phyloP scores from a whole-genome alignment of 2,113 vertebrate species.

The Tauraco erythrolophus region DNA sequence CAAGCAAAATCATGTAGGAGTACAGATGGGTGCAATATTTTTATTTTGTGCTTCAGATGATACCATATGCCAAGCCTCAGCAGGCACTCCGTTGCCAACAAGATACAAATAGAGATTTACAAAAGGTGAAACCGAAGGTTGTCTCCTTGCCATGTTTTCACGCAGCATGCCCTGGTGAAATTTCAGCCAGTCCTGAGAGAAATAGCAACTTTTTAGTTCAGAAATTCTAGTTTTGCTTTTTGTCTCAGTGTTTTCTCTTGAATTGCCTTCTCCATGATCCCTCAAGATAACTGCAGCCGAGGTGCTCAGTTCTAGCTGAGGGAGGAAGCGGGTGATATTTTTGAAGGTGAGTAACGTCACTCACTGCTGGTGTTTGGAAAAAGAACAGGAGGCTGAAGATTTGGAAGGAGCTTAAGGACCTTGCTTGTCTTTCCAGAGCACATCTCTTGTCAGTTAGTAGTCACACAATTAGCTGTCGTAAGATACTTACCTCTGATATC shows the following conservation, averaged over 20 bases:
- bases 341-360: background rate
- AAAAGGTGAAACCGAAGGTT: constrained; percentile 17
- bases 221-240: background rate
- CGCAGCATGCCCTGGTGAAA: background rate
- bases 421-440: background rate
- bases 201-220: background rate
- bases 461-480: background rate
- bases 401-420: background rate
- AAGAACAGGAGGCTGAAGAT: background rate
- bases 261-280: background rate
- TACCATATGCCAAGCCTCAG: constrained; percentile 56
- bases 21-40: constrained; percentile 57
- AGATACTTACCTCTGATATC: background rate
- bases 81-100: constrained; percentile 22
- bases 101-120: constrained; percentile 29
- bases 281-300: background rate
- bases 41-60: constrained; percentile 26
- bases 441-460: background rate
- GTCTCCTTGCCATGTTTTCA: background rate
- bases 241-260: background rate
- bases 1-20: background rate
- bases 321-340: background rate
- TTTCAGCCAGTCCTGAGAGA: background rate
- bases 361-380: background rate
- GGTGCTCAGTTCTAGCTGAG: background rate